These are phyloP conservation scores for Drosophila diplacantha DNA, from an alignment of 2,888 invertebrate species.

Conservation along the genomic window DNA sequence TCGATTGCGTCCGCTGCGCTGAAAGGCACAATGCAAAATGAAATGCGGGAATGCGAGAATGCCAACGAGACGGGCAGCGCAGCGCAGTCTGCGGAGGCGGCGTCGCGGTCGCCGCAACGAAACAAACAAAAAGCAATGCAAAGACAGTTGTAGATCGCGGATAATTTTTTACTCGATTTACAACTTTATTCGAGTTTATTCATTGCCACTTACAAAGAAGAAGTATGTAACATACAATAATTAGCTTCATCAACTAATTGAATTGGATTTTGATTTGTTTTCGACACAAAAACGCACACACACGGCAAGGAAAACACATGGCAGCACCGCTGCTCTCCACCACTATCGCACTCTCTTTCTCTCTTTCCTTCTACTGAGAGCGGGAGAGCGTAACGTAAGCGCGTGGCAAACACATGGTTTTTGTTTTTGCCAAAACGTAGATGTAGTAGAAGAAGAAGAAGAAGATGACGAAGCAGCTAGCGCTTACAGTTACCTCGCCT, in stretches of 20 bases:
- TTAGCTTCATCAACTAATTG: slow-evolving; percentile 43
- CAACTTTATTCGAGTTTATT: background rate
- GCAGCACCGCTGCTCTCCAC: slow-evolving; percentile 5
- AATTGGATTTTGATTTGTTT: slow-evolving; percentile 40
- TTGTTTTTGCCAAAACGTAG: slow-evolving; percentile 64
- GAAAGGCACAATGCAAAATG: slow-evolving; percentile 72
- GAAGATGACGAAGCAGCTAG: slow-evolving; percentile 38
- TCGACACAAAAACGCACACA: slow-evolving; percentile 6
- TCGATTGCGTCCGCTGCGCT: slow-evolving; percentile 40
- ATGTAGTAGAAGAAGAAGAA: slow-evolving; percentile 41
- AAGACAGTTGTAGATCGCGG: slow-evolving; percentile 10
- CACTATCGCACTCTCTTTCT: background rate
- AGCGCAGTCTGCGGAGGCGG: slow-evolving; percentile 31
- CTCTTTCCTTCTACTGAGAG: slow-evolving; percentile 1
- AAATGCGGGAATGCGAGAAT: slow-evolving; percentile 39
- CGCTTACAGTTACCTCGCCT: slow-evolving; percentile 37
- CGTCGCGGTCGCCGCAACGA: slow-evolving; percentile 12
- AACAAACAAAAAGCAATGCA: slow-evolving; percentile 14
- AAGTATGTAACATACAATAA: slow-evolving; percentile 2
- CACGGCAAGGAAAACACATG: slow-evolving; percentile 38
- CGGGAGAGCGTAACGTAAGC: slow-evolving; percentile 41
- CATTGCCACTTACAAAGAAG: background rate
- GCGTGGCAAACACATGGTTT: slow-evolving; percentile 71
- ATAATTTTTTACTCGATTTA: background rate
- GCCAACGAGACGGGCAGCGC: slow-evolving; percentile 33